Conservation (phyloP, 1,140 invertebrate species). For the Philaenus spumarius region DNA sequence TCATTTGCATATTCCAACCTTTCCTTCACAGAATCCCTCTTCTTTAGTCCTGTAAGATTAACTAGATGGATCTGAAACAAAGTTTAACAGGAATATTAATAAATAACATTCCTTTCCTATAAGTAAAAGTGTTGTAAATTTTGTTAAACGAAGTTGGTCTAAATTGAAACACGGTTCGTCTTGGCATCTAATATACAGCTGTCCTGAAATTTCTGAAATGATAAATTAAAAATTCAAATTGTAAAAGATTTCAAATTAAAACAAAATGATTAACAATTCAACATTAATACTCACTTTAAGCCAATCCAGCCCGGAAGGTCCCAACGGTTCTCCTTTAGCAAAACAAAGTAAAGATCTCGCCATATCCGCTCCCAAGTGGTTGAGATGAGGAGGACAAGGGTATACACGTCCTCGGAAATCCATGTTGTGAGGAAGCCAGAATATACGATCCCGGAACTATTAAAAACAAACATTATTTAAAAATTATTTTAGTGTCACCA, state of each 20-base stretch:
- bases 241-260: too few relatives aligned
- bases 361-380: conserved; percentile 83
- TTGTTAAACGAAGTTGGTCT: too few relatives aligned
- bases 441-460: conserved; percentile 70
- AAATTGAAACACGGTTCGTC: too few relatives aligned
- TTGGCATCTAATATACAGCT: too few relatives aligned
- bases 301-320: conserved; percentile 83
- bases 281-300: conserved; percentile 56
- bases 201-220: too few relatives aligned
- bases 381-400: conserved; percentile 89
- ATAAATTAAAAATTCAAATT: too few relatives aligned
- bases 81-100: background rate
- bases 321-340: conserved; percentile 74
- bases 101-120: background rate
- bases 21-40: conserved; percentile 65
- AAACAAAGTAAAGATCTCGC: conserved; percentile 80
- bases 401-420: conserved; percentile 97
- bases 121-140: conserved; percentile 3
- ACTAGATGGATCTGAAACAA: conserved; percentile 70
- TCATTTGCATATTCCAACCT: conserved; percentile 80
- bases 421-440: conserved; percentile 98
- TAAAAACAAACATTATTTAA: conserved; percentile 35
- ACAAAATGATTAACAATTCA: too few relatives aligned
- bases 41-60: conserved; percentile 91
- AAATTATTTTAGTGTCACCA: too few relatives aligned